Evolutionary conservation across 64 coral and sea anemone species (phyloP).

Genomic region (Montipora sp.): DNA sequence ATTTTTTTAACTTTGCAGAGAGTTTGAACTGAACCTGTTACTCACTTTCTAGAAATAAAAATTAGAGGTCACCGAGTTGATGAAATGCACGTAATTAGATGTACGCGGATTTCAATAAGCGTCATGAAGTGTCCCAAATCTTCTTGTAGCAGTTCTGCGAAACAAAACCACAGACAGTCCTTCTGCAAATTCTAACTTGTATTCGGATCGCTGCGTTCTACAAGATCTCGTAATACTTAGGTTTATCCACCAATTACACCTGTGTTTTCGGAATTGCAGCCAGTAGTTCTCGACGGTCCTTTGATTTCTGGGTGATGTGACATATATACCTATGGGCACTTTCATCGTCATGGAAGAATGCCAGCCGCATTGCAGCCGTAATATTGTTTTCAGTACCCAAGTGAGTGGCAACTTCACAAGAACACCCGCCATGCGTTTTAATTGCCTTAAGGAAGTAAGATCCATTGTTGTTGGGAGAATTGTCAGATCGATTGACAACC

Average conservation of each 20-base stretch:
- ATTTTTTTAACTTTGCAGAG: too few species aligned
- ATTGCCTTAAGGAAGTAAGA: neutral
- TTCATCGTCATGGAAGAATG: constrained; percentile 2
- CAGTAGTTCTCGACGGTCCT: neutral
- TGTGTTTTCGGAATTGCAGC: neutral
- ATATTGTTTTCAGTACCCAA: neutral
- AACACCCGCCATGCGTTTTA: neutral
- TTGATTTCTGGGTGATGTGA: constrained; percentile 19
- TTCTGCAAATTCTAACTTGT: neutral
- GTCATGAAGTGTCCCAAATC: too few species aligned
- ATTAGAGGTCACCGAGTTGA: too few species aligned
- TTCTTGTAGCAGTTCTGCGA: too few species aligned
- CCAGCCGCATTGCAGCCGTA: neutral
- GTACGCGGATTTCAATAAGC: too few species aligned
- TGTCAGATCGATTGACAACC: constrained; percentile 8
- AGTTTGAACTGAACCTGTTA: too few species aligned
- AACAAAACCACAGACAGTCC: too few species aligned
- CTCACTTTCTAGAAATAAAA: too few species aligned
- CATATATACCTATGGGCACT: neutral
- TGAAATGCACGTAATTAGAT: too few species aligned
- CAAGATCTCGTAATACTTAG: neutral
- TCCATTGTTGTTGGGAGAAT: constrained; percentile 24
- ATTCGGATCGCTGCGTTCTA: too few species aligned
- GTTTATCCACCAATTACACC: constrained; percentile 14
- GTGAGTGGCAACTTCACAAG: neutral